A percentile compares a stretch with the other conserved stretches of the same genome.
Conservation (phyloP, 2,113 vertebrate species). For the Accipiter cooperii region DNA sequence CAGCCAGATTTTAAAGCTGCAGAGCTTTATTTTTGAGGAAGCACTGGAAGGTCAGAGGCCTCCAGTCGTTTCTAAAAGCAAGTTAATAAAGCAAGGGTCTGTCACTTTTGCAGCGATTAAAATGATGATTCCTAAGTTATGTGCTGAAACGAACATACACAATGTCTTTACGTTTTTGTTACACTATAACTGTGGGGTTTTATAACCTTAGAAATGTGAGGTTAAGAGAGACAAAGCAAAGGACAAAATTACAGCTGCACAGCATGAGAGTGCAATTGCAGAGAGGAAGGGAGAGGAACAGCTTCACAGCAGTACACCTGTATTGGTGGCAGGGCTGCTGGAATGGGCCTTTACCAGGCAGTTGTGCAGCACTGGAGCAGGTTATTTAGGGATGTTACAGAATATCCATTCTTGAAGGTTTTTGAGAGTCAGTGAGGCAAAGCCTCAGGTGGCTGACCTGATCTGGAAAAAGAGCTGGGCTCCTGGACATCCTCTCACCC, state of each 20-base stretch:
- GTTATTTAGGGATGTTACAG: background rate
- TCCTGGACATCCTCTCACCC: background rate
- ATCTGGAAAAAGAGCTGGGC: background rate
- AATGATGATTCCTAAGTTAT: too few relatives aligned
- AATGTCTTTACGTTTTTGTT: background rate
- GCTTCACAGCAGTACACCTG: background rate
- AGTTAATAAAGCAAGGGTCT: background rate
- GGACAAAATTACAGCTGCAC: background rate
- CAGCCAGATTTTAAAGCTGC: constrained; percentile 66
- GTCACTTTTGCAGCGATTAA: background rate
- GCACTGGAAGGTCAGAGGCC: background rate
- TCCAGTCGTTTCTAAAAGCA: background rate
- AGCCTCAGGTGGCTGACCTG: background rate
- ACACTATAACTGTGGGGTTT: background rate
- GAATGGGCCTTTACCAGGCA: background rate
- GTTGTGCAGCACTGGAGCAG: too few relatives aligned
- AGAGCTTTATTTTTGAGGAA: constrained; percentile 45
- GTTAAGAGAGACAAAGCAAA: background rate
- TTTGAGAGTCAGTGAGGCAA: background rate
- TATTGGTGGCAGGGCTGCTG: background rate
- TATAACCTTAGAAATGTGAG: background rate
- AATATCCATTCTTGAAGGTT: background rate
- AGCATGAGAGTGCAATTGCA: rapidly evolving
- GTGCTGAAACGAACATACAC: background rate
- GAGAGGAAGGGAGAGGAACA: background rate